Conservation (phyloP, 2,797 vertebrate species). For the Huso huso region DNA sequence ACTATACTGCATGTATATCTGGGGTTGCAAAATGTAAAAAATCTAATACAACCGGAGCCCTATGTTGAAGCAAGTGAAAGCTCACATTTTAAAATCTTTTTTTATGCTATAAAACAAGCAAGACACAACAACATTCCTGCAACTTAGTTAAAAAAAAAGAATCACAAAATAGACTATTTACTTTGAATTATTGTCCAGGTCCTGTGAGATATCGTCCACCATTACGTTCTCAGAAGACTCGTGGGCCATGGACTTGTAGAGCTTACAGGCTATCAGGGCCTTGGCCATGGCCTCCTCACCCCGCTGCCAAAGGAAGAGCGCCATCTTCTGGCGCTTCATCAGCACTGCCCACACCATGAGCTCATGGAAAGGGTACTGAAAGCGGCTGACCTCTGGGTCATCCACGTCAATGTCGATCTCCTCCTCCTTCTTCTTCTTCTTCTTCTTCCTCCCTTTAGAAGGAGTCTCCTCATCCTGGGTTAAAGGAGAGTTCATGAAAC, state of each 20-base stretch:
- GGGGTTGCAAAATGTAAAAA: no score
- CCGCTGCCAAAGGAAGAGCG: conserved; percentile 90
- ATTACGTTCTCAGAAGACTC: conserved; percentile 92
- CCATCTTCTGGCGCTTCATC: conserved; percentile 95
- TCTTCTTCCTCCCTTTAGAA: conserved; percentile 76
- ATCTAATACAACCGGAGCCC: no score
- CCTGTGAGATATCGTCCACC: conserved; percentile 95
- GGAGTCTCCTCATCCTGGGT: conserved; percentile 81
- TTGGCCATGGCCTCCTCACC: conserved; percentile 96
- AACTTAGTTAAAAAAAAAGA: neutral
- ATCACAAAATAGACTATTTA: conserved; percentile 46
- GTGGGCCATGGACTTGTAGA: conserved; percentile 94
- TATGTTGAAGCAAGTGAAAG: neutral
- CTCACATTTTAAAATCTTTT: no score
- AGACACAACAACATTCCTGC: no score
- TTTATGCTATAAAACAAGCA: no score
- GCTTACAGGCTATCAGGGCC: conserved; percentile 90
- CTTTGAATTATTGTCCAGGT: conserved; percentile 97
- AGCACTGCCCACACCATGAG: conserved; percentile 95
- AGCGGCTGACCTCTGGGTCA: conserved; percentile 87
- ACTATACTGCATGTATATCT: no score
- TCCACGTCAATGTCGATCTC: conserved; percentile 88
- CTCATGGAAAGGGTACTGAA: conserved; percentile 90
- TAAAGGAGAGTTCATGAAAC: neutral
- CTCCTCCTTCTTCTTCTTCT: conserved; percentile 76